Conservation (phyloP, 2,888 invertebrate genomes). For the Troides aeacus region DNA sequence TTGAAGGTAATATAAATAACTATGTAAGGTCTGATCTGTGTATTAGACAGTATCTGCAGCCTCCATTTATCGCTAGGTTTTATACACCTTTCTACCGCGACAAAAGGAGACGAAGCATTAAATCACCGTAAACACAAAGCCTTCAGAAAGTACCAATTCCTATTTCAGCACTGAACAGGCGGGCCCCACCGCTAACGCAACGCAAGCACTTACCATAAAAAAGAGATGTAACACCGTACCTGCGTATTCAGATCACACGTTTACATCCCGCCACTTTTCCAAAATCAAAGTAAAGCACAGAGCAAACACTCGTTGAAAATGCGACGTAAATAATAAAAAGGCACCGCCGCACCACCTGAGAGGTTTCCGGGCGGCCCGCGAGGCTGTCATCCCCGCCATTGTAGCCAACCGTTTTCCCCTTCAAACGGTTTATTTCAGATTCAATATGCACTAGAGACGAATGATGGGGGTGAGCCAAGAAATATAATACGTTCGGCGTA, state of each 20-base stretch:
- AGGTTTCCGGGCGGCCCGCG: slow-evolving; percentile 47
- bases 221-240: slow-evolving; percentile 45
- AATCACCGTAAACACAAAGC: slow-evolving; percentile 25
- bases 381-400: slow-evolving; percentile 67
- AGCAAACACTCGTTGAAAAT: slow-evolving; percentile 79
- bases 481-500: slow-evolving; percentile 60
- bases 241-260: slow-evolving; percentile 73
- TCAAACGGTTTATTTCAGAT: slow-evolving; percentile 70
- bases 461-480: slow-evolving; percentile 49
- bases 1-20: too few relatives aligned
- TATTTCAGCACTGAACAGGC: slow-evolving; percentile 39
- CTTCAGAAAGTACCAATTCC: slow-evolving; percentile 28
- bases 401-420: slow-evolving; percentile 62
- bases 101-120: slow-evolving; percentile 18
- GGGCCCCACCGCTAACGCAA: slow-evolving; percentile 42
- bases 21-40: too few relatives aligned
- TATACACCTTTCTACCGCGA: background rate
- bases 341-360: slow-evolving; percentile 54
- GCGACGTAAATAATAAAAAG: slow-evolving; percentile 79
- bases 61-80: too few relatives aligned
- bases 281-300: slow-evolving; percentile 76
- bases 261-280: slow-evolving; percentile 68
- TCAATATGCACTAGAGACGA: slow-evolving; percentile 74
- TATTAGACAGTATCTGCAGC: too few relatives aligned
- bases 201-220: slow-evolving; percentile 64